A percentile compares a stretch with the other conserved stretches of the same genome.
These are phyloP conservation scores for Lepidotrigona ventralis DNA, from an alignment of 1,140 invertebrate species.

Conservation along the genomic window DNA sequence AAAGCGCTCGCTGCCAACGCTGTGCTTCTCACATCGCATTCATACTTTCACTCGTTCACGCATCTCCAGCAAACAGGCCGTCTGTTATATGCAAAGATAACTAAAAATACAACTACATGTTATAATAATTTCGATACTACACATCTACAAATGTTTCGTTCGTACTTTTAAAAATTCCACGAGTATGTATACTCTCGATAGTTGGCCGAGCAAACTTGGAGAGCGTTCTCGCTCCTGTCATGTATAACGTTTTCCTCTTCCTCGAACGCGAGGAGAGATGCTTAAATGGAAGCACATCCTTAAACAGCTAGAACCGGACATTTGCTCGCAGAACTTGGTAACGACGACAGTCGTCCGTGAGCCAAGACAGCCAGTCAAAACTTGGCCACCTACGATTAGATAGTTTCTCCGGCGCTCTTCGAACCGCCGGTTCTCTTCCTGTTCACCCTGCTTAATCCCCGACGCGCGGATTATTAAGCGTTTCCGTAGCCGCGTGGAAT, in stretches of 20 bases:
- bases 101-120: no score
- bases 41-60: no score
- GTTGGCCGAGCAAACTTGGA: neutral
- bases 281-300: neutral
- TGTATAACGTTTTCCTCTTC: slow-evolving; percentile 20
- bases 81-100: no score
- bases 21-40: no score
- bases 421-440: no score
- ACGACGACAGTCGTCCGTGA: slow-evolving; percentile 8
- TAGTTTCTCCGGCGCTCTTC: slow-evolving; percentile 11
- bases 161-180: no score
- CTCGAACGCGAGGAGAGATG: neutral
- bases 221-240: neutral
- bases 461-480: slow-evolving; percentile 43
- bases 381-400: slow-evolving; percentile 45
- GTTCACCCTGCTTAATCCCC: neutral
- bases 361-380: slow-evolving; percentile 19
- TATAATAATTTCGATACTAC: no score
- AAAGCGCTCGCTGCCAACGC: no score
- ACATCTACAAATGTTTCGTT: neutral
- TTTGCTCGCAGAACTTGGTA: slow-evolving; percentile 25
- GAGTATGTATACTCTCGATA: no score
- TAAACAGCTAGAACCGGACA: slow-evolving; percentile 29
- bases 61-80: no score
- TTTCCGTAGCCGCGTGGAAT: slow-evolving; percentile 39